Evolutionary conservation across 2,113 vertebrate genomes (phyloP), one percentile per base, ranked within the genome.

Genomic region (Candoia aspera): DNA sequence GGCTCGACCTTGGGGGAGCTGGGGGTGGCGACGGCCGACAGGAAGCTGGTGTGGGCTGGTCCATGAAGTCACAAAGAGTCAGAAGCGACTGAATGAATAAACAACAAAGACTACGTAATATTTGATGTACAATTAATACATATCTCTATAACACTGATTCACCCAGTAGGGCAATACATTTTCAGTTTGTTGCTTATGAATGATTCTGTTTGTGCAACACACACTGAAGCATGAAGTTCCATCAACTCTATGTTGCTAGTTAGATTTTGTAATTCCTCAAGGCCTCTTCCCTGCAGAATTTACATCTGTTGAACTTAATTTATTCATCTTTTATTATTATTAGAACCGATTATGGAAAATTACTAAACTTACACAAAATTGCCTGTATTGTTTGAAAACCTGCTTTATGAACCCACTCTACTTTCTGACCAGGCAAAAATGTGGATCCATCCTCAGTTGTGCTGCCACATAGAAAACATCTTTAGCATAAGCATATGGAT

Each of bases 21-120:
- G n/a, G n/a, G n/a, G n/a, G n/a, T n/a, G n/a, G n/a, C n/a, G n/a
- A n/a, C n/a, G n/a, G n/a, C n/a, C n/a, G n/a, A n/a, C n/a, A n/a
- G n/a, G n/a, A n/a, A n/a, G n/a, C n/a, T n/a, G n/a, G n/a, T n/a
- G n/a, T n/a, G n/a, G n/a, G n/a, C n/a, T n/a, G n/a, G n/a, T n/a
- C n/a, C n/a, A n/a, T n/a, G n/a, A n/a, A n/a, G n/a, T n/a, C n/a
- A n/a, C n/a, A n/a, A n/a, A n/a, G n/a, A n/a, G n/a, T n/a, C n/a
- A n/a, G n/a, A n/a, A n/a, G n/a, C n/a, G n/a, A n/a, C n/a, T n/a
- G n/a, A n/a, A n/a, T n/a, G n/a, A n/a, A n/a, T n/a, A n/a, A n/a
- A n/a, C n/a, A n/a, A n/a, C n/a, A n/a, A n/a, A n/a, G n/a, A 55
- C 68, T 93, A 17, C 62, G 3, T 93, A 26, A 90, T 24, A 55